Percentiles rank a stretch among this genome's conserved stretches.
Evolutionary conservation across 1,140 invertebrate species (phyloP).

Genomic region (Drosophila funebris): DNA sequence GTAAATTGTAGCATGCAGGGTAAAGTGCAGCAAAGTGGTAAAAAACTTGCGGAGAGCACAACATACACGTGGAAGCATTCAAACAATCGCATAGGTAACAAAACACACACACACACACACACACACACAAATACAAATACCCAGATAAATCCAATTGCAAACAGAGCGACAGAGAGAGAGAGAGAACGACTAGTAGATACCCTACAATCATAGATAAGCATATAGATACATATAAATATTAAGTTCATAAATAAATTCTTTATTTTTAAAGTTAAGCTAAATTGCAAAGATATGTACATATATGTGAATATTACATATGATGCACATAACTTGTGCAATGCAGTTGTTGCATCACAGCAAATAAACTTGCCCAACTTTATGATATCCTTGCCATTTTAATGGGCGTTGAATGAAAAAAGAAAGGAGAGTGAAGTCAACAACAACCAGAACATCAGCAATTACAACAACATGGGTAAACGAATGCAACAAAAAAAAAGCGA

Average conservation of each 20-base stretch:
- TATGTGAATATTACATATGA: no score
- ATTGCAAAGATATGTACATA: no score
- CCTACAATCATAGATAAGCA: no score
- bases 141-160: background rate
- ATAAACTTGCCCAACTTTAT: conserved; percentile 8
- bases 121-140: background rate
- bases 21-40: background rate
- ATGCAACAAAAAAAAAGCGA: conserved; percentile 37
- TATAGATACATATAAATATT: no score
- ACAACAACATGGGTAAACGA: conserved; percentile 15
- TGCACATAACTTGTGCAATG: background rate
- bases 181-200: background rate
- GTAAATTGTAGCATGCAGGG: background rate
- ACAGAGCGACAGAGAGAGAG: no score
- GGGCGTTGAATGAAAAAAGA: background rate
- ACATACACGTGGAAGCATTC: background rate
- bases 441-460: conserved; percentile 1
- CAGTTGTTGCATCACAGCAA: background rate
- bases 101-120: no score
- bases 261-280: no score
- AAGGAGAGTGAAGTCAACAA: conserved; percentile 2
- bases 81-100: conserved; percentile 1
- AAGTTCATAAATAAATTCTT: no score
- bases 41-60: background rate
- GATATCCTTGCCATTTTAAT: conserved; percentile 2